Conservation (phyloP, 2,797 vertebrate genomes). For the Halcyon chelicuti region DNA sequence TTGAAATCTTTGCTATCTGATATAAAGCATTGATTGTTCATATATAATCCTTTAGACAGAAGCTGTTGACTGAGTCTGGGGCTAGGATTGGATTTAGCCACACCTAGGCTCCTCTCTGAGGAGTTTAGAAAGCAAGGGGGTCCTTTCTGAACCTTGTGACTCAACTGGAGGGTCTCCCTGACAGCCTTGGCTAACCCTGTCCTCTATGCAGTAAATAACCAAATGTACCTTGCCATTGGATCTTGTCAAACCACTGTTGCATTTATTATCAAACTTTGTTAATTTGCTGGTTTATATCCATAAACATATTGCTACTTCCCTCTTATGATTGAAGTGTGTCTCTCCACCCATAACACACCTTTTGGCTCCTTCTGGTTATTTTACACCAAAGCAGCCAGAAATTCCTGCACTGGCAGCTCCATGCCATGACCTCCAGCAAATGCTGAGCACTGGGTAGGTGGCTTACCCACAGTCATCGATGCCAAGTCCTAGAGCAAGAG, state of each 20-base stretch:
- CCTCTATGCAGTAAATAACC: neutral
- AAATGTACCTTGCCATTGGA: neutral
- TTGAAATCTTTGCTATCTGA: neutral
- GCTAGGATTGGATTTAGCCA: too few species aligned
- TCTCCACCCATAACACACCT: neutral
- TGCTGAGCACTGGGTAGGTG: accelerated
- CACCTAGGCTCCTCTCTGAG: too few species aligned
- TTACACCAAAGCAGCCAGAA: neutral
- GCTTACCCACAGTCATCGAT: accelerated
- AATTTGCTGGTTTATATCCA: neutral
- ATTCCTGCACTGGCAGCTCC: accelerated
- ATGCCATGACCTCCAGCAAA: neutral
- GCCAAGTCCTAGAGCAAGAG: neutral
- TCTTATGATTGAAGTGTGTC: neutral
- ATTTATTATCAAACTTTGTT: neutral
- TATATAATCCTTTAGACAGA: neutral
- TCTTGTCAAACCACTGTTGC: neutral
- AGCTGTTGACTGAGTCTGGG: too few species aligned
- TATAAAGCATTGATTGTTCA: neutral
- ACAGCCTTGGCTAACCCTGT: neutral
- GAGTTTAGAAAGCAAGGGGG: too few species aligned
- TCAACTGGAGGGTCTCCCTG: neutral
- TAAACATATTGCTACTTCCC: neutral
- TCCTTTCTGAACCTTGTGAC: too few species aligned
- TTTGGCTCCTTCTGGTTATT: neutral